Percentiles rank a stretch among this genome's conserved stretches.
These are phyloP conservation scores for Orthosia gothica DNA, from an alignment of 2,888 invertebrate species.

Conservation along the genomic window DNA sequence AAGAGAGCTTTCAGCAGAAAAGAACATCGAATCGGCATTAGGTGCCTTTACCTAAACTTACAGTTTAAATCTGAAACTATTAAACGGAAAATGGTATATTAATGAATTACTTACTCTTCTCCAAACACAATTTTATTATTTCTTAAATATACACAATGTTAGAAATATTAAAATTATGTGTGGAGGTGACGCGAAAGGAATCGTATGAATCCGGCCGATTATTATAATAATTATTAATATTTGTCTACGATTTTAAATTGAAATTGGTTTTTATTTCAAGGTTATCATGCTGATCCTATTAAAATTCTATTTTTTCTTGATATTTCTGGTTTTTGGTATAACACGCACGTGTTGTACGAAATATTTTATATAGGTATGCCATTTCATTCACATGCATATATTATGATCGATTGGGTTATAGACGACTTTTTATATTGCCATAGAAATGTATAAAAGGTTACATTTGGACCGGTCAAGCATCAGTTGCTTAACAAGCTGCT, in stretches of 20 bases:
- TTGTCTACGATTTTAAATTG: background rate
- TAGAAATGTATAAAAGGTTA: constrained; percentile 48
- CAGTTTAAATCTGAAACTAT: too few relatives aligned
- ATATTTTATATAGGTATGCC: constrained; percentile 13
- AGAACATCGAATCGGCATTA: too few relatives aligned
- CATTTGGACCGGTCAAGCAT: constrained; percentile 5
- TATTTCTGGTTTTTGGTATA: constrained; percentile 24
- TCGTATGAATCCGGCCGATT: background rate
- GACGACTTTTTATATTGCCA: background rate
- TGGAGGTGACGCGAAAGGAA: background rate
- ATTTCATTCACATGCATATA: constrained; percentile 1
- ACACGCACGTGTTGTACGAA: background rate
- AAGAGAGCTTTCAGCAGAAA: too few relatives aligned
- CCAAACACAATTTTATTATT: background rate
- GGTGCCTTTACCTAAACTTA: too few relatives aligned
- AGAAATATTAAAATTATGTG: background rate
- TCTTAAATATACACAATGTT: background rate
- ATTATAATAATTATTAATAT: constrained; percentile 26
- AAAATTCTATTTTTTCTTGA: constrained; percentile 13
- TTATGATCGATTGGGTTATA: constrained; percentile 15
- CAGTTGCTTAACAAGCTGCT: constrained; percentile 37
- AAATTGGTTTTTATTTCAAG: constrained; percentile 29
- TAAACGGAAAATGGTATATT: too few relatives aligned
- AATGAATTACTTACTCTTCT: too few relatives aligned
- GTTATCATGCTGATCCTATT: constrained; percentile 12